A percentile compares a stretch with the other conserved stretches of the same genome.
phyloP scores from a whole-genome alignment of 2,888 invertebrate species.

The Lithophane leautieri region DNA sequence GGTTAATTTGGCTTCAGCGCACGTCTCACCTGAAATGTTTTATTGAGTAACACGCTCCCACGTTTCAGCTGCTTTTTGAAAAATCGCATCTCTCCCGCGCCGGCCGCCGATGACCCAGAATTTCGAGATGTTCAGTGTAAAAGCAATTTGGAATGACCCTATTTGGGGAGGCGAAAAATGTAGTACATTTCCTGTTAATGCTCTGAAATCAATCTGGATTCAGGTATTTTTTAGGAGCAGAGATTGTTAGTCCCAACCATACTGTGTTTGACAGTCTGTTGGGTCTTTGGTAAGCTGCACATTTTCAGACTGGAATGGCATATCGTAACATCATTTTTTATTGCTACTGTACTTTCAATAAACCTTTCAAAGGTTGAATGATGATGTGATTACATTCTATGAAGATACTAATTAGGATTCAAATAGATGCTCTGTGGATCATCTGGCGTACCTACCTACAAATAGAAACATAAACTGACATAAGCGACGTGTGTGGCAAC shows the following conservation, averaged over 20 bases:
- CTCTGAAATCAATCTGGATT: conserved; percentile 36
- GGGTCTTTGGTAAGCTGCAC: background rate
- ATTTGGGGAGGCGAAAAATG: conserved; percentile 48
- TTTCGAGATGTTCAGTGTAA: conserved; percentile 46
- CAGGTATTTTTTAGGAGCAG: conserved; percentile 21
- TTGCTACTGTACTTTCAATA: background rate
- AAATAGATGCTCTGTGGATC: conserved; percentile 14
- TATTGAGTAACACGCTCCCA: conserved; percentile 63
- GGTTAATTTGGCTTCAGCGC: conserved; percentile 61
- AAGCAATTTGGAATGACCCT: conserved; percentile 57
- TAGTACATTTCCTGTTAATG: conserved; percentile 39
- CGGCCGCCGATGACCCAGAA: conserved; percentile 52
- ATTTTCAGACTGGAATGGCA: background rate
- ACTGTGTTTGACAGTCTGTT: background rate
- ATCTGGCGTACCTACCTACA: background rate
- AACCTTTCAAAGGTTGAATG: background rate
- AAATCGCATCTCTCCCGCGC: conserved; percentile 54
- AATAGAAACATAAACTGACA: background rate
- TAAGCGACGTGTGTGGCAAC: conserved; percentile 31
- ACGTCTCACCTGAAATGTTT: conserved; percentile 69
- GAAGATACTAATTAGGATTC: conserved; percentile 4
- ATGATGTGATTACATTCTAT: background rate
- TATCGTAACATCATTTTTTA: background rate
- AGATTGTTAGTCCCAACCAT: background rate
- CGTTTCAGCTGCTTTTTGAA: conserved; percentile 56